Conservation (phyloP, 37 sponge, comb jelly and placozoan species). For the Agelas oroides region DNA sequence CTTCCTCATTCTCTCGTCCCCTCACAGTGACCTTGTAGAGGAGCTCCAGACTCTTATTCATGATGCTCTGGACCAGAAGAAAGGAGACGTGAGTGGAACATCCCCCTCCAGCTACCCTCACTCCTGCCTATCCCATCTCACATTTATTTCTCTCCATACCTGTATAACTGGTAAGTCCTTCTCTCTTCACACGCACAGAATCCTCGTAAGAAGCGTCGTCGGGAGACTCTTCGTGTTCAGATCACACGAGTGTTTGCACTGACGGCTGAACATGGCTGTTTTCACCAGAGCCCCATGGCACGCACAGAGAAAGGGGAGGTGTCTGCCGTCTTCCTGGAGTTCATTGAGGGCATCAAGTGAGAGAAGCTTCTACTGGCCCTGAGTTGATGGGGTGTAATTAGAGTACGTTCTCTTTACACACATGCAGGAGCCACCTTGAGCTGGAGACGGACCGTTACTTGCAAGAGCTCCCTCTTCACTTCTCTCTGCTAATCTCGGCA, state of each 20-base stretch:
- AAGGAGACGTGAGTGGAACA: slow-evolving; percentile 45
- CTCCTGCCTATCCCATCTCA: no score
- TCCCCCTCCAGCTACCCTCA: no score
- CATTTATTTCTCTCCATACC: no score
- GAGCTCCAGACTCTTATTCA: slow-evolving; percentile 74
- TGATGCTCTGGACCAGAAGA: slow-evolving; percentile 79
- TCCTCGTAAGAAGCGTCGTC: slow-evolving; percentile 29
- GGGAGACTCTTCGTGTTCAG: slow-evolving; percentile 75
- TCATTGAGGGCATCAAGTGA: slow-evolving; percentile 81
- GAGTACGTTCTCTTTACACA: no score
- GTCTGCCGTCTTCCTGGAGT: slow-evolving; percentile 63
- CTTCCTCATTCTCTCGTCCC: no score
- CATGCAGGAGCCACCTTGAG: slow-evolving; percentile 76
- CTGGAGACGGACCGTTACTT: slow-evolving; percentile 66
- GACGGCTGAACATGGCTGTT: slow-evolving; percentile 85
- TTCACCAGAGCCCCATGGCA: slow-evolving; percentile 60
- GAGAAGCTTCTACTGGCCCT: background rate
- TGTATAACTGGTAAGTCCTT: no score
- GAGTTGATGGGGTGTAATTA: no score
- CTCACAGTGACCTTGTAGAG: slow-evolving; percentile 76
- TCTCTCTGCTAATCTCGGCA: slow-evolving; percentile 67
- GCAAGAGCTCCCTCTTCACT: slow-evolving; percentile 68
- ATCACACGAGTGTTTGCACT: slow-evolving; percentile 82
- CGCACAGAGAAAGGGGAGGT: slow-evolving; percentile 69
- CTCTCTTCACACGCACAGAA: background rate